Evolutionary conservation across 2,113 vertebrate genomes (phyloP), one percentile per base, ranked within the genome.

Genomic region (Phylloscopus trochiloides): DNA sequence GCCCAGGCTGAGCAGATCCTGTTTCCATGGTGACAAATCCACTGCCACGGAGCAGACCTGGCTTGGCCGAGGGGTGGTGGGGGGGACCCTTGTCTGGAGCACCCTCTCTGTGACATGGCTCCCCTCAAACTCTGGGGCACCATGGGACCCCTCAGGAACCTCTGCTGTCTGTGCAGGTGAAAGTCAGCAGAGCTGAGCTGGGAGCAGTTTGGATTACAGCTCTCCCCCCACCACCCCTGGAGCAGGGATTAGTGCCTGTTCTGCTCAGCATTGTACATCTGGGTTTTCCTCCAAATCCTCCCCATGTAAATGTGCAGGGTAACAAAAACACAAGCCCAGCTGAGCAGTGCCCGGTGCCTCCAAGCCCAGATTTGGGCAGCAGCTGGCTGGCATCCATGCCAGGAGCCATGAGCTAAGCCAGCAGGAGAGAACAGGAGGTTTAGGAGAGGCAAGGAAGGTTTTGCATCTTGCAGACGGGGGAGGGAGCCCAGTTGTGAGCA

Each of bases 1-100:
- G 68, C 47, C 6, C 7, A 76, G 95, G 88, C 94, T 5, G 10
- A 97, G 92, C 90, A 93, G 97, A 97, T 95, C 93, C 92, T 3
- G 73, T 98, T 91, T 90, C 96, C 96, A 97, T 95, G 97, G 83
- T 16, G 85, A 98, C 93, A 83, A 67, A 86, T 93, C 92, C 66
- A 15, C 70, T 90, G 73, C 73, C 87, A 88, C 31, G 0, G 14
- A 89, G 72, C 70, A 68, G 63, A 45, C 95, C 78, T 54, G 58
- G 31, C 58, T 73, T 2, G 9, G 72, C 61, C 0, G 1, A 73
- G 65, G 4, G 1, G 52, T 6, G 1, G 3, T 22, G 38, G 77
- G 34, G 7, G 38, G 63, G 43, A 67, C 70, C 51, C 45, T 75
- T 28, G 42, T n/a, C 72, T 48, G 20, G 3, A 25, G 38, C 58